These are phyloP conservation scores for Plectus sambesii DNA, from an alignment of 1,140 invertebrate species.

Conservation along the genomic window DNA sequence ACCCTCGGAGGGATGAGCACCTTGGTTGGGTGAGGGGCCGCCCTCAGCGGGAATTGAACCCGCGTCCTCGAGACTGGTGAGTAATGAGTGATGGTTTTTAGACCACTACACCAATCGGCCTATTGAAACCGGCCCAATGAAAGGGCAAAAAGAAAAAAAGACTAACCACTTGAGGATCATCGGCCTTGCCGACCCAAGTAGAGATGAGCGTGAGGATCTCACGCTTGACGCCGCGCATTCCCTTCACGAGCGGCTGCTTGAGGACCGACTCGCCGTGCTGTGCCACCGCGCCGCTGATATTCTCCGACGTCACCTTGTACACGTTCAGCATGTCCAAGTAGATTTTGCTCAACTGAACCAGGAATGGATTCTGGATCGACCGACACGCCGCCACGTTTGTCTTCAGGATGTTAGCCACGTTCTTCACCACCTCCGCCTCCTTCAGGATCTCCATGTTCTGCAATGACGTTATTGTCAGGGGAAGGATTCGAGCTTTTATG, in stretches of 20 bases:
- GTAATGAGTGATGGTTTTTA: too few species aligned
- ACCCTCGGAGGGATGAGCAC: too few species aligned
- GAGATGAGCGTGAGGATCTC: constrained; percentile 97
- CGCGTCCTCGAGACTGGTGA: too few species aligned
- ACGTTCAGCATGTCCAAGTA: constrained; percentile 98
- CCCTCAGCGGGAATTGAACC: too few species aligned
- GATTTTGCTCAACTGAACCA: constrained; percentile 68
- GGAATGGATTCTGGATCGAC: constrained; percentile 66
- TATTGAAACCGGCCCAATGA: too few species aligned
- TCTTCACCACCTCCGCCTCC: constrained; percentile 89
- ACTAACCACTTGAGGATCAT: constrained; percentile 59
- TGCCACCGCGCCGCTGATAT: constrained; percentile 88
- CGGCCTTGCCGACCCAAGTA: constrained; percentile 83
- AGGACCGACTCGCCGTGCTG: constrained; percentile 87
- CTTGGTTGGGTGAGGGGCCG: too few species aligned
- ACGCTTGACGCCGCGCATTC: constrained; percentile 96
- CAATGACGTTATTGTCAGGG: constrained; percentile 37
- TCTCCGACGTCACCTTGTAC: constrained; percentile 97
- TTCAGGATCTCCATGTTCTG: constrained; percentile 88
- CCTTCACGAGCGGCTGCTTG: constrained; percentile 92
- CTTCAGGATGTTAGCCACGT: constrained; percentile 91
- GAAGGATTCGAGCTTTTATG: too few species aligned
- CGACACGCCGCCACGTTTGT: constrained; percentile 97
- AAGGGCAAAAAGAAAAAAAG: constrained; percentile 49
- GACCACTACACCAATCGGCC: too few species aligned